Evolutionary conservation across 2,888 invertebrate species (phyloP).

Genomic region (Chloroclysta siterata): DNA sequence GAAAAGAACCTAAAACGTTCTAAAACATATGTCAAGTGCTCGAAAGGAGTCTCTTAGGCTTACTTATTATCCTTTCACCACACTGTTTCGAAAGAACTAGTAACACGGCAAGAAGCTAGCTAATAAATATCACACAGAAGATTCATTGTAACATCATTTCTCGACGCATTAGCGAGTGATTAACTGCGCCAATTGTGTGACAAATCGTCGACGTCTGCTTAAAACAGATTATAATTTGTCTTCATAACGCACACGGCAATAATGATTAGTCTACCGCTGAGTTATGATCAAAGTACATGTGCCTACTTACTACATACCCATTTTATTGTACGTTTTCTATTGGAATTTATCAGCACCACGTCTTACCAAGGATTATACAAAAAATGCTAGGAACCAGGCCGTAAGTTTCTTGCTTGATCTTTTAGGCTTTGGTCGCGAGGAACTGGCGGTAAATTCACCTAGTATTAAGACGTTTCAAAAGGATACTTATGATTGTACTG

Average conservation of each 20-base stretch:
- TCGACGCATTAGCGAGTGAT: conserved; percentile 51
- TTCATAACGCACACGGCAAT: conserved; percentile 32
- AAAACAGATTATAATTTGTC: conserved; percentile 47
- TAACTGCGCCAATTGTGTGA: conserved; percentile 60
- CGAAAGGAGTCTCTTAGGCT: too few relatives aligned
- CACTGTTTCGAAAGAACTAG: neutral
- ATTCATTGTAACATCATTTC: conserved; percentile 10
- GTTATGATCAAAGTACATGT: conserved; percentile 14
- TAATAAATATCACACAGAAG: neutral
- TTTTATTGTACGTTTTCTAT: neutral
- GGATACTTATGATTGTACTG: too few relatives aligned
- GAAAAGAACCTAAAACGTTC: too few relatives aligned
- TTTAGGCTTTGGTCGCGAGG: too few relatives aligned
- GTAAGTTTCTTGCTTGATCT: too few relatives aligned
- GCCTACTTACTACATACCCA: neutral
- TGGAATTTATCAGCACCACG: too few relatives aligned
- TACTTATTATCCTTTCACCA: too few relatives aligned
- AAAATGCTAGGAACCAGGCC: too few relatives aligned
- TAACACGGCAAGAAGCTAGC: neutral
- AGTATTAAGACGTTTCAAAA: too few relatives aligned
- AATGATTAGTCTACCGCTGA: conserved; percentile 28
- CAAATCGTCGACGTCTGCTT: conserved; percentile 65
- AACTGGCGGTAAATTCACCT: too few relatives aligned
- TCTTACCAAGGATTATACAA: too few relatives aligned
- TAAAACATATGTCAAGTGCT: neutral